phyloP scores from a whole-genome alignment of 1,140 invertebrate genomes.

The Drosophila nigrodunni region DNA sequence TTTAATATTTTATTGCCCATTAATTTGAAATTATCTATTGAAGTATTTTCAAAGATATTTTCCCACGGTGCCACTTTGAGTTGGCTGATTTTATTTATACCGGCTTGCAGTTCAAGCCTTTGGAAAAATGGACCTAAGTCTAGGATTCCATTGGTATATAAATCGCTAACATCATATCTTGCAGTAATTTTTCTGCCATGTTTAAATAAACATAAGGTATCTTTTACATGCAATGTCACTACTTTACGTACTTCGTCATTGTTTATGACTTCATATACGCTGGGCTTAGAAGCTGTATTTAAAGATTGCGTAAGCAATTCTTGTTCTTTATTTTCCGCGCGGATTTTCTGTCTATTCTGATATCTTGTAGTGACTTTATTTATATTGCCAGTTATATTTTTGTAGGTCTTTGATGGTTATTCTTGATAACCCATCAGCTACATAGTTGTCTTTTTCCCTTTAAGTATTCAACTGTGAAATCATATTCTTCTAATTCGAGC shows the following conservation, averaged over 20 bases:
- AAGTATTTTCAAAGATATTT: conserved; percentile 20
- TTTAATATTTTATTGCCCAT: neutral
- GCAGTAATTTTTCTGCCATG: too few relatives aligned
- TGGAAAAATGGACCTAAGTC: conserved; percentile 11
- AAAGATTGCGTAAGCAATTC: neutral
- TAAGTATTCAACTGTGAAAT: too few relatives aligned
- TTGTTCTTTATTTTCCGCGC: neutral
- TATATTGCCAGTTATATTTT: neutral
- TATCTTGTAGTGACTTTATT: conserved; percentile 6
- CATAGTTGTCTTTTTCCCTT: too few relatives aligned
- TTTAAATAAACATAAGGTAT: too few relatives aligned
- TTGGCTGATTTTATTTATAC: conserved; percentile 21
- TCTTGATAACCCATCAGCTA: neutral
- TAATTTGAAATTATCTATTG: neutral
- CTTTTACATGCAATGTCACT: too few relatives aligned
- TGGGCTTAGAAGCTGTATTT: conserved; percentile 1
- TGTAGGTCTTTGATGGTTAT: conserved; percentile 1
- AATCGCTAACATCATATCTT: too few relatives aligned
- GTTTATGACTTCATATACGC: neutral
- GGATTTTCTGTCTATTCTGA: conserved; percentile 12
- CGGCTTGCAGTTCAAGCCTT: conserved; percentile 12
- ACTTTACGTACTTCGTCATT: too few relatives aligned
- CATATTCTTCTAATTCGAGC: too few relatives aligned
- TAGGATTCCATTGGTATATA: conserved; percentile 11
- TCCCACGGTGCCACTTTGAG: conserved; percentile 18